Base-by-base conservation (phyloP, 1,140 invertebrate genomes). In the Papilio aristodemus region DNA sequence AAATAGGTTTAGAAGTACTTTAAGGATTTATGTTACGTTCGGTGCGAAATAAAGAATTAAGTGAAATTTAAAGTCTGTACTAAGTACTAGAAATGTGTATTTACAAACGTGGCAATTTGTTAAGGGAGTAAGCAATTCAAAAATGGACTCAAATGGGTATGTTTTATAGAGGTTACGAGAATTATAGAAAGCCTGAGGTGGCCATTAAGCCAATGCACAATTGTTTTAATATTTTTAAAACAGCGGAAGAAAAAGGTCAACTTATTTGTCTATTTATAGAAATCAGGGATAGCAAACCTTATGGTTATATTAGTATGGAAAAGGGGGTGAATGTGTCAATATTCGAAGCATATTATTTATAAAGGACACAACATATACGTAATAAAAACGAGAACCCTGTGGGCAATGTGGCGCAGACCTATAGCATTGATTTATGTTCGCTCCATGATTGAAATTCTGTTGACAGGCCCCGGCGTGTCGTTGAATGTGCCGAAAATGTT, bases 361-460 rank as follows among this genome's bases (percentile, higher is more conserved):
- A 66, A 46, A 46, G 63, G 63, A 36, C 41, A 43, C 37, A 19
- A 64, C 39, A 64, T 41, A 43, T 41, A 27, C 38, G 62, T 64
- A 43, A 64, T 43, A 64, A 64, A 66, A 66, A 66, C 27, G 41
- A 66, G 50, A 66, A 66, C 39, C 39, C 41, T 46, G 22, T 32
- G 25, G 63, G 63, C 63, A 66, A 64, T 43, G 62, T 43, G 39
- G 22, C 41, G 63, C 38, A 27, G 13, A n/a, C 25, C 63, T 46
- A 66, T 32, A 46, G n/a, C 63, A 66, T 66, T 41, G 63, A 66
- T 66, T 66, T 66, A 66, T 43, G 25, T 25, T 43, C 13, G 39
- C 41, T n/a, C 39, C 63, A 50, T 66, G 63, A 66, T 66, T 66
- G 63, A 66, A 66, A 66, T 66, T 66, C 63, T 66, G 63, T 66